phyloP scores from a whole-genome alignment of 2,888 invertebrate species.

The Julus scandinavius region DNA sequence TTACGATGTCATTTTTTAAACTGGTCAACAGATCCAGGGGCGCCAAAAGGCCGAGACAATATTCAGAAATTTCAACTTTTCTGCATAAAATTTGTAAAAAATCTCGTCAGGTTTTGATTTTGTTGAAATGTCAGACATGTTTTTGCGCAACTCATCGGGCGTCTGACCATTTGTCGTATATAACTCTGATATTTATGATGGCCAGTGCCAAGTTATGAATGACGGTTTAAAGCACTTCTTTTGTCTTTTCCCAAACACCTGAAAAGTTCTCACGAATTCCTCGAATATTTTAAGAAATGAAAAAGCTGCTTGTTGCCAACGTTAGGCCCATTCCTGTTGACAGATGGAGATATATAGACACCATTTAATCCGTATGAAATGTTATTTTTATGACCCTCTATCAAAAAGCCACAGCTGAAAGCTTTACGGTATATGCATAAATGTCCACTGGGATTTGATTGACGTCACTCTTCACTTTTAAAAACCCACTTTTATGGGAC shows the following conservation, averaged over 20 bases:
- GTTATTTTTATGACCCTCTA: conserved; percentile 42
- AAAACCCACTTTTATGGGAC: conserved; percentile 24
- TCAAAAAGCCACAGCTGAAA: conserved; percentile 35
- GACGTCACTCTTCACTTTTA: conserved; percentile 38
- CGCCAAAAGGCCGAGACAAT: conserved; percentile 13
- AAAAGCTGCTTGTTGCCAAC: conserved; percentile 27
- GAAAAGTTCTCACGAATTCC: conserved; percentile 22
- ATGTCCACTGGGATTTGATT: conserved; percentile 13
- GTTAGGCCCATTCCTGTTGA: conserved; percentile 6
- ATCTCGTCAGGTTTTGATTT: background rate
- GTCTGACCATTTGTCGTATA: conserved; percentile 9
- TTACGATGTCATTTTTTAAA: background rate
- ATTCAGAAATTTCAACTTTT: background rate
- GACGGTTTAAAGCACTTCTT: conserved; percentile 20
- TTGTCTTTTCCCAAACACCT: conserved; percentile 42
- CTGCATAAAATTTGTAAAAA: conserved; percentile 35
- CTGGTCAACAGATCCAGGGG: conserved; percentile 4
- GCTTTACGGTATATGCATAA: conserved; percentile 31
- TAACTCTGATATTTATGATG: background rate
- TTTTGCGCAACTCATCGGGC: background rate
- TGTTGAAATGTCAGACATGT: conserved; percentile 16
- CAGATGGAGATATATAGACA: conserved; percentile 39
- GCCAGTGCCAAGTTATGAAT: background rate
- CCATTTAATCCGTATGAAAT: conserved; percentile 39
- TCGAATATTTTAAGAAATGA: conserved; percentile 32